Conservation (phyloP, 2,113 vertebrate species). For the Fregata magnificens region DNA sequence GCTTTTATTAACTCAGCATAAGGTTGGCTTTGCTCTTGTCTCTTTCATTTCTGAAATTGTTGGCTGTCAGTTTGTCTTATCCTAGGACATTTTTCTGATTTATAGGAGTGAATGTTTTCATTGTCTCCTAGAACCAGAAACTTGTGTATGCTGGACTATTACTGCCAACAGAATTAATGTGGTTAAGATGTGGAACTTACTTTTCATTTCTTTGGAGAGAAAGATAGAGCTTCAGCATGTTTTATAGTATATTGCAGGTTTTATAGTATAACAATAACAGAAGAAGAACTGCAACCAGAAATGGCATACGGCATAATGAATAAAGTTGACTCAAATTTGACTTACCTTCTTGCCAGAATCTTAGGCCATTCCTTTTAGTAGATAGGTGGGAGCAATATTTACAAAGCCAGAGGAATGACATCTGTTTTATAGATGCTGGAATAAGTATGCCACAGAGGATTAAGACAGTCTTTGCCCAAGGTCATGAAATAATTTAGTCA, state of each 20-base stretch:
- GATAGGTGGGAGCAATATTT: not conserved
- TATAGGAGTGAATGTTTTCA: not conserved
- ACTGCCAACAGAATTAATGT: not conserved
- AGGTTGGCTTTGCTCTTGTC: not conserved
- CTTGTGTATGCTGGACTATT: not conserved
- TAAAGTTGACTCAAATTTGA: not conserved
- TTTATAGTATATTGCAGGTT: not conserved
- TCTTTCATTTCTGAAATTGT: not conserved
- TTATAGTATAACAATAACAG: not conserved
- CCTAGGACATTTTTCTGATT: not conserved
- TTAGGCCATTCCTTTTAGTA: not conserved
- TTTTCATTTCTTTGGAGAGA: not conserved
- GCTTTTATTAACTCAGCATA: not conserved
- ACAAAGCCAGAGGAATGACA: not conserved
- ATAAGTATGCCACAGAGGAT: slow-evolving; percentile 25
- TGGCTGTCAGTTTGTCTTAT: not conserved
- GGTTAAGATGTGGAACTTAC: not conserved
- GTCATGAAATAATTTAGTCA: slow-evolving; percentile 30
- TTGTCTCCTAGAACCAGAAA: not conserved
- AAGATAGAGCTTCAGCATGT: not conserved
- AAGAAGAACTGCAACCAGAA: not conserved
- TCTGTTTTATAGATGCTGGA: slow-evolving; percentile 15
- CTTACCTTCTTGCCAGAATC: not conserved
- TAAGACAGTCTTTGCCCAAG: slow-evolving; percentile 33
- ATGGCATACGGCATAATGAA: not conserved